Evolutionary conservation across 1,140 invertebrate species (phyloP).

Genomic region (Eumaeus atala): DNA sequence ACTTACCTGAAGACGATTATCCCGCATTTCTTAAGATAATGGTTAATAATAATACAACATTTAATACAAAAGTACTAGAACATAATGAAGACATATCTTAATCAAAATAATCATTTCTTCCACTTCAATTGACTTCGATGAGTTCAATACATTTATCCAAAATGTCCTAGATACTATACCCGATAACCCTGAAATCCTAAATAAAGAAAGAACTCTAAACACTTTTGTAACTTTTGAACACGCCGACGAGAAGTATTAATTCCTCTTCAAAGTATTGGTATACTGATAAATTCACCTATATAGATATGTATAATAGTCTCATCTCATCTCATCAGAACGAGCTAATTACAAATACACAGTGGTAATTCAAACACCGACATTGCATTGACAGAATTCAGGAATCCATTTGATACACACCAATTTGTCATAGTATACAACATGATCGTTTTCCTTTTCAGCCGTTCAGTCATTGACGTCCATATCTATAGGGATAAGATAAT

Average conservation of each 20-base stretch:
- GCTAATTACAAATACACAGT: too few species aligned
- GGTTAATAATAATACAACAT: conserved; percentile 12
- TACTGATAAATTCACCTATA: too few species aligned
- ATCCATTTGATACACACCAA: too few species aligned
- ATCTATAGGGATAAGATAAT: background rate
- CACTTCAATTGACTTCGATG: conserved; percentile 22
- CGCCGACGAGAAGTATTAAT: too few species aligned
- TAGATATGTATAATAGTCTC: too few species aligned
- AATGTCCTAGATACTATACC: conserved; percentile 10
- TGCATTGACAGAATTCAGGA: too few species aligned
- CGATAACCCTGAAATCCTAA: conserved; percentile 10
- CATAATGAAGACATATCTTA: conserved; percentile 21
- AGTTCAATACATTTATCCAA: conserved; percentile 16
- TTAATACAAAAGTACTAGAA: conserved; percentile 23
- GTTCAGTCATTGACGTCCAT: background rate
- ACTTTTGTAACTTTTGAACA: too few species aligned
- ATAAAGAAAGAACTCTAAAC: conserved; percentile 17
- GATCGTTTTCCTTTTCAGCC: background rate
- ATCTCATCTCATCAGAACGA: too few species aligned
- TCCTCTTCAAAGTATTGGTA: too few species aligned
- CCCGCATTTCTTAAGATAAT: conserved; percentile 18
- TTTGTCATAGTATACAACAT: too few species aligned
- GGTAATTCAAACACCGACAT: too few species aligned
- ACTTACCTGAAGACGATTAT: conserved; percentile 17
- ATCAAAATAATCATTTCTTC: conserved; percentile 19